These are phyloP conservation scores for Oostethus manadensis DNA, from an alignment of 2,113 vertebrate genomes.

Conservation along the genomic window DNA sequence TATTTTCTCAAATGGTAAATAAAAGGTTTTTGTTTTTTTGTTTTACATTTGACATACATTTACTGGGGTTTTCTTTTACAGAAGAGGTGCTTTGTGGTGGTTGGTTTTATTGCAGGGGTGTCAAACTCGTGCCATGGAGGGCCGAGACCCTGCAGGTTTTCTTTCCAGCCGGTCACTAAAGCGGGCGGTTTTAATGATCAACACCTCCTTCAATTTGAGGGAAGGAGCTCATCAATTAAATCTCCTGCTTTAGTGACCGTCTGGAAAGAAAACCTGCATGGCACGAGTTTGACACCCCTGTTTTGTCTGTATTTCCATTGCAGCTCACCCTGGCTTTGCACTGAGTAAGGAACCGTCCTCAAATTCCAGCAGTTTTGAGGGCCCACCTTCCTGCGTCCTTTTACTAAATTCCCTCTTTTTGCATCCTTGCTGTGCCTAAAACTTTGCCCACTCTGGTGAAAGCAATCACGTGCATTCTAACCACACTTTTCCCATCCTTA, in stretches of 20 bases:
- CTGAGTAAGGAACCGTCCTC: conserved; percentile 73
- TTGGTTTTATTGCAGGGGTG: too few species aligned
- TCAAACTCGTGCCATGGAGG: too few species aligned
- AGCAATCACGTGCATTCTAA: background rate
- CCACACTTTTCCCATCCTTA: background rate
- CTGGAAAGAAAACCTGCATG: too few species aligned
- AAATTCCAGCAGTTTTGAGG: conserved; percentile 74
- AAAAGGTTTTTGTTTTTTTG: conserved; percentile 41
- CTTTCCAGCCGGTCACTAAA: too few species aligned
- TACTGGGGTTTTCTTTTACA: too few species aligned
- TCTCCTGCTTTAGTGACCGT: too few species aligned
- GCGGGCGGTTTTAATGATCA: too few species aligned
- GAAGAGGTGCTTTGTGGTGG: background rate
- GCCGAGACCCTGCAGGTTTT: too few species aligned
- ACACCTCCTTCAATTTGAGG: too few species aligned
- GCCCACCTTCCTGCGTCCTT: conserved; percentile 72
- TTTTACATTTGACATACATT: too few species aligned
- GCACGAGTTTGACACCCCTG: too few species aligned
- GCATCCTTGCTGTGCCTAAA: background rate
- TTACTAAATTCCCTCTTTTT: conserved; percentile 54
- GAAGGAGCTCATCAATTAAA: too few species aligned
- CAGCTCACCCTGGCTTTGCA: conserved; percentile 99
- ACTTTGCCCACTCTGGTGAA: background rate
- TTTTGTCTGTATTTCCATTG: conserved; percentile 86
- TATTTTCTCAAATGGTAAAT: conserved; percentile 47